These are phyloP conservation scores for Gallinago jamesoni DNA, from an alignment of 2,113 vertebrate species.

Conservation along the genomic window DNA sequence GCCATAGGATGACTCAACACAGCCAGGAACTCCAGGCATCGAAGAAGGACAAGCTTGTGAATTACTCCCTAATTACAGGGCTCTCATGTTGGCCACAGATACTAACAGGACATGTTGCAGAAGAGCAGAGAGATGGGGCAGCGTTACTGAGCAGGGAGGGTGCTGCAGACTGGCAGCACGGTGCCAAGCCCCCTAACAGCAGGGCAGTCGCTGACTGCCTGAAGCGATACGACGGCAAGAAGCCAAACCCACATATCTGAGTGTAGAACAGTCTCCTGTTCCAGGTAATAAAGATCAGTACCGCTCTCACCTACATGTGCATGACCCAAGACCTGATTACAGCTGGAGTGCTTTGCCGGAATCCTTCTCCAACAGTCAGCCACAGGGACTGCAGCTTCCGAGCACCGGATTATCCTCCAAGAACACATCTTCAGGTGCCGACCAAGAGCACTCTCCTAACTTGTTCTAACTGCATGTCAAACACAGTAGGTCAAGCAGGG, in stretches of 20 bases:
- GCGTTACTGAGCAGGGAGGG: accelerated
- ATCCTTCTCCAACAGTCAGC: background rate
- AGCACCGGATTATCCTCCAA: background rate
- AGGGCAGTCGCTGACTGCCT: background rate
- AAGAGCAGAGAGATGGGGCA: background rate
- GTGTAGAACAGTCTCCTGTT: background rate
- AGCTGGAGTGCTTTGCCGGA: accelerated
- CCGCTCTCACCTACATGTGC: background rate
- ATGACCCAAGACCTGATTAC: background rate
- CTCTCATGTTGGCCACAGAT: background rate
- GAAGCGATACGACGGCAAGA: accelerated
- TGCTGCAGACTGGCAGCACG: background rate
- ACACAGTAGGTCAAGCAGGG: background rate
- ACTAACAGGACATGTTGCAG: too few relatives aligned
- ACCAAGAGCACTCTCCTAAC: background rate
- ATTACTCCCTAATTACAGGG: background rate
- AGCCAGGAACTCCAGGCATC: background rate
- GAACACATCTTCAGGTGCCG: background rate
- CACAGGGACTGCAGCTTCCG: background rate
- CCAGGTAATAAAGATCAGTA: background rate
- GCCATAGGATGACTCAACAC: background rate
- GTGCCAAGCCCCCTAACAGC: background rate
- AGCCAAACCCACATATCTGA: background rate
- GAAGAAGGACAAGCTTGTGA: background rate
- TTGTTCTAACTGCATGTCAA: background rate